A percentile compares a stretch with the other conserved stretches of the same genome.
phyloP scores from a whole-genome alignment of 2,888 invertebrate species.

The Nymphalis c-album region DNA sequence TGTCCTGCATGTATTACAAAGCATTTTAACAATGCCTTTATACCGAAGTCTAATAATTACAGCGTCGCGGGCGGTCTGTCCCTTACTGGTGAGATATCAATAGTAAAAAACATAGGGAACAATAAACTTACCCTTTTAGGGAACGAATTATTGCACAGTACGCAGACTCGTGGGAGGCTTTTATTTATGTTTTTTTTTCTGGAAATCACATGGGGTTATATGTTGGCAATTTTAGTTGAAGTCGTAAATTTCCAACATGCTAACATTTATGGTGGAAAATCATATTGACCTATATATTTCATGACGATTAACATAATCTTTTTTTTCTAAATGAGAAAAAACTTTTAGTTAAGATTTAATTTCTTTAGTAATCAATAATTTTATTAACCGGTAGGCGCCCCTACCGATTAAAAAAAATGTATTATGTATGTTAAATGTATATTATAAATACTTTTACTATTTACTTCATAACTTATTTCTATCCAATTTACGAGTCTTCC shows the following conservation, averaged over 20 bases:
- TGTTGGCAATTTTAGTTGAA: background rate
- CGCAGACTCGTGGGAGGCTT: slow-evolving; percentile 50
- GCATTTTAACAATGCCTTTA: background rate
- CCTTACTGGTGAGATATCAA: slow-evolving; percentile 32
- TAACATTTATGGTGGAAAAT: too few species aligned
- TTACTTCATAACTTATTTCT: too few species aligned
- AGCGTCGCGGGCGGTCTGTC: slow-evolving; percentile 47
- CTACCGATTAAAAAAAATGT: too few species aligned
- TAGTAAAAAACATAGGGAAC: slow-evolving; percentile 42
- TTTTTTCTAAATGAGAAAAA: too few species aligned
- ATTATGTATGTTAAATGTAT: too few species aligned
- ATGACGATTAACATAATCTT: too few species aligned
- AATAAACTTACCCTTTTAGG: slow-evolving; percentile 49
- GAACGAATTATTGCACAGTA: slow-evolving; percentile 11
- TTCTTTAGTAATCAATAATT: too few species aligned
- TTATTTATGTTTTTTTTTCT: slow-evolving; percentile 40
- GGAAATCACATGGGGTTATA: background rate
- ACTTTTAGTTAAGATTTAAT: too few species aligned
- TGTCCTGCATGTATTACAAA: background rate
- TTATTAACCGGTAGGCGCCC: too few species aligned
- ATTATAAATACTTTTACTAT: too few species aligned
- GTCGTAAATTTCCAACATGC: background rate
- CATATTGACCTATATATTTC: too few species aligned
- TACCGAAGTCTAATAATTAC: slow-evolving; percentile 26
- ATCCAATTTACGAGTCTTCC: too few species aligned